A percentile compares a stretch with the other conserved stretches of the same genome.
These are phyloP conservation scores for Tipula vernalis DNA, from an alignment of 2,888 invertebrate genomes.

Conservation along the genomic window DNA sequence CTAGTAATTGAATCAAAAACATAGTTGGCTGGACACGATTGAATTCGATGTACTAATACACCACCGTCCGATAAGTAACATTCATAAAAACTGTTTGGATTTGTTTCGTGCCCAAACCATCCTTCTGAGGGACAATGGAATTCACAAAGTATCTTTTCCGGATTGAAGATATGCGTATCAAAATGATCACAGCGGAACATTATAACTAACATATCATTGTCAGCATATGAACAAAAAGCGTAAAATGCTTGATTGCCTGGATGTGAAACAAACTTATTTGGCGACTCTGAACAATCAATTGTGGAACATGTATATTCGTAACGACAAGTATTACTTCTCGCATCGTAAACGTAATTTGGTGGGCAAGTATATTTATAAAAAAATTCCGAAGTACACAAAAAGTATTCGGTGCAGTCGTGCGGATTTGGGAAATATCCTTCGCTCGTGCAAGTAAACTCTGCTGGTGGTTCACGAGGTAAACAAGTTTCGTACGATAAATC, in stretches of 20 bases:
- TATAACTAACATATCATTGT: neutral
- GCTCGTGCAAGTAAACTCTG: neutral
- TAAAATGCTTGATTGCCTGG: neutral
- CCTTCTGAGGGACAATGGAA: neutral
- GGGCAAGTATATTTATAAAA: too few relatives aligned
- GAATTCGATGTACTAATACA: neutral
- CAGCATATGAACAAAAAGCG: neutral
- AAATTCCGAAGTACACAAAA: neutral
- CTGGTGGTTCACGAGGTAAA: neutral
- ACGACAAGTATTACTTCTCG: neutral
- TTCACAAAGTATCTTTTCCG: neutral
- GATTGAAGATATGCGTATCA: neutral
- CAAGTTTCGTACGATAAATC: neutral
- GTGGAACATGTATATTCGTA: neutral
- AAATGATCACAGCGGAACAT: neutral
- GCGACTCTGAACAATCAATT: neutral
- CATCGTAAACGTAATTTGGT: neutral
- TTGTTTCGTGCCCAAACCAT: neutral
- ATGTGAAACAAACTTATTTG: neutral
- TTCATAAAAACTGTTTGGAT: neutral
- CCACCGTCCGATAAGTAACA: neutral
- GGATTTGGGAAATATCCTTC: neutral
- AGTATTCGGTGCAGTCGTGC: neutral
- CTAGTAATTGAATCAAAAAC: neutral
- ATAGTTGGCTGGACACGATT: neutral